Evolutionary conservation across 2,797 vertebrate species (phyloP), one percentile per base, ranked within the genome.

Genomic region (Eleutherodactylus coqui): DNA sequence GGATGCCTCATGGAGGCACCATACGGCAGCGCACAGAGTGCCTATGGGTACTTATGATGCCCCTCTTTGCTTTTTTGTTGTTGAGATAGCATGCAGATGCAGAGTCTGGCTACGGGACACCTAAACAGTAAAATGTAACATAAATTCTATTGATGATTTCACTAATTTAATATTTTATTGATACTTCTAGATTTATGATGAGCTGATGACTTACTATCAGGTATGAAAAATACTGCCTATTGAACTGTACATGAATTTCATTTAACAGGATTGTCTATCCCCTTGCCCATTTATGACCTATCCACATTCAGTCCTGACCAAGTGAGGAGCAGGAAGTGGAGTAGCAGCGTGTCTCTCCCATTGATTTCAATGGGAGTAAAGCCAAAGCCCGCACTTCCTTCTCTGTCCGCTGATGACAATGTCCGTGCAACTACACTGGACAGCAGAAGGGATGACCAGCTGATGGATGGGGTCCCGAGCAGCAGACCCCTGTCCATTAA

Each of bases 161-260:
- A 45, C 2, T 73, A 45, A 73, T 43, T 11, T 43, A 16, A 27
- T 3, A 43, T 73, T 43, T 41, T 2, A 1, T 45, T 38, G 32
- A 27, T 43, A 72, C 45, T 73, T 45, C 1, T 73, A 73, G 69
- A n/a, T 73, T 45, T 73, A 73, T 73, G 69, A 73, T 27, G 38
- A 73, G 41, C 69, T 73, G 69, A 27, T 45, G 38, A 43, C 69
- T 43, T 45, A 73, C 41, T n/a, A 73, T 45, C 38, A 73, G 69
- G 69, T 73, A 73, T 13, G 38, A 27, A 9, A 73, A 73, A n/a
- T 73, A 73, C 38, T 41, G 4, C 0, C 13, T 72, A 45, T 73
- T 73, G 32, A 24, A 17, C 24, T 58, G 53, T n/a, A 24, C 2
- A n/a, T 2, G 4, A 14, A 27, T 3, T 62, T n/a, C 27, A 62